These are phyloP conservation scores for Anoplopoma fimbria DNA, from an alignment of 2,113 vertebrate species.

Conservation along the genomic window DNA sequence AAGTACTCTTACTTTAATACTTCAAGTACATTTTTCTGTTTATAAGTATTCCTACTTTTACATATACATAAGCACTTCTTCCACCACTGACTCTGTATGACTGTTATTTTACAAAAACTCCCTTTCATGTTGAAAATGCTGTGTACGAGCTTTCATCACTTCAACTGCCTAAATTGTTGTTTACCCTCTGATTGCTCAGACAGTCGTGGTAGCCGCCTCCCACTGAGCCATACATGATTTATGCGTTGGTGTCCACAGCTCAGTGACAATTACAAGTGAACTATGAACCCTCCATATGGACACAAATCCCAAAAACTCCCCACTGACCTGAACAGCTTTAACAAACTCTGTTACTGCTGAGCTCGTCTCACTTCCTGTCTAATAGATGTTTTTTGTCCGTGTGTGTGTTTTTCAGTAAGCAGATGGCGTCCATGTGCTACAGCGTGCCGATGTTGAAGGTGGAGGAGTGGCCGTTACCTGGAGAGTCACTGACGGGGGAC, in stretches of 20 bases:
- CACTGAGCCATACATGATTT: constrained; percentile 50
- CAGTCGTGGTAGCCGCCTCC: constrained; percentile 33
- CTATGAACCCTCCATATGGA: constrained; percentile 44
- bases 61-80: not conserved
- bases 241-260: constrained; percentile 46
- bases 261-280: constrained; percentile 45
- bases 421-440: constrained; percentile 84
- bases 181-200: constrained; percentile 36
- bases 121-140: not conserved
- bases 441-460: constrained; percentile 89
- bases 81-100: not conserved
- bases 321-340: not conserved
- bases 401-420: constrained; percentile 78
- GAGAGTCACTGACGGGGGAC: constrained; percentile 89
- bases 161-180: constrained; percentile 7
- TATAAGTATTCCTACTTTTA: no score
- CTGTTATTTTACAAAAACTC: not conserved
- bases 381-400: not conserved
- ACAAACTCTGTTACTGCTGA: not conserved
- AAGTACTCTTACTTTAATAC: not conserved
- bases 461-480: constrained; percentile 92
- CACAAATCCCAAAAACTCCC: not conserved
- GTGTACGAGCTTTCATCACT: not conserved
- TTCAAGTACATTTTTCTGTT: not conserved
- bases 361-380: not conserved